phyloP scores from a whole-genome alignment of 53 echinoderm and acorn worm species.

The Echinometra lucunter region DNA sequence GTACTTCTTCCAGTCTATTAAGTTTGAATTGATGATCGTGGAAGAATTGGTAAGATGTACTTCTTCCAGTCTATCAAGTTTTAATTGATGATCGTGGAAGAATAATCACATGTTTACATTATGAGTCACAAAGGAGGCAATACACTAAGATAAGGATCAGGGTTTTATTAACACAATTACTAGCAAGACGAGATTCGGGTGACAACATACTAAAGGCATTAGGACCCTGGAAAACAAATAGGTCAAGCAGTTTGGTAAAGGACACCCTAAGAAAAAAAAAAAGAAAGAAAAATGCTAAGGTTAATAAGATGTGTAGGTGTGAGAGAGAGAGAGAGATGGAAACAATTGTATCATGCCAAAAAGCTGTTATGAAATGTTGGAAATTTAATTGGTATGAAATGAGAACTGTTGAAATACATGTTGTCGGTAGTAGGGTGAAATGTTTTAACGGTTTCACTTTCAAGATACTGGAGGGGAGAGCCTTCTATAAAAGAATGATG shows the following conservation, averaged over 20 bases:
- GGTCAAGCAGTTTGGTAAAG: constrained; percentile 24
- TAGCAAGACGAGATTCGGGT: constrained; percentile 35
- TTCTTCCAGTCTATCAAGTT: not conserved
- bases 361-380: no score
- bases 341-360: not conserved
- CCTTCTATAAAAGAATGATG: no score
- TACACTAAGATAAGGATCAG: constrained; percentile 62
- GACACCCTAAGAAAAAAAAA: not conserved
- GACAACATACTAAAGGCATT: constrained; percentile 6
- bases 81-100: constrained; percentile 23
- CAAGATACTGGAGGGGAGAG: no score
- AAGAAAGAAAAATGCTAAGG: not conserved
- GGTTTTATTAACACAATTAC: constrained; percentile 50
- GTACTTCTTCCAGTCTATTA: no score
- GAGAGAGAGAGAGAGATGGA: not conserved
- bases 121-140: constrained; percentile 59
- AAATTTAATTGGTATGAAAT: no score
- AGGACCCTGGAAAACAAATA: constrained; percentile 64
- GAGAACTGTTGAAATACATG: no score
- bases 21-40: no score
- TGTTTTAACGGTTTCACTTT: no score
- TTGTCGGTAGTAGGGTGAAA: no score
- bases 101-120: constrained; percentile 52
- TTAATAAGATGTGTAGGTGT: no score
- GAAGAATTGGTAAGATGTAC: no score